Conservation (phyloP, 1,140 invertebrate species). For the Heterodera schachtii region DNA sequence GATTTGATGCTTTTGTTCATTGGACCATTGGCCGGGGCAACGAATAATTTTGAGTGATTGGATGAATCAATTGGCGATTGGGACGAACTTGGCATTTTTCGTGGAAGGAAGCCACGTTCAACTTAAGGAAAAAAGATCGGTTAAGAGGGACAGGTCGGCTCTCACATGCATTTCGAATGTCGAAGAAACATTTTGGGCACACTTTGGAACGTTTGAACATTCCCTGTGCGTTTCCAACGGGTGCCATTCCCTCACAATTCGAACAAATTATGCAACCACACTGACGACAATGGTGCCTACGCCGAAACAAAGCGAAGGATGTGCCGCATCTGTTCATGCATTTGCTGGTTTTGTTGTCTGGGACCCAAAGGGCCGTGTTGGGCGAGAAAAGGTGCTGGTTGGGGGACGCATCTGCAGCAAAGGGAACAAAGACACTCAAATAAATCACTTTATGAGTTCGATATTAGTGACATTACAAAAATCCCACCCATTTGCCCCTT, state of each 20-base stretch:
- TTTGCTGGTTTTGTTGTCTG: constrained; percentile 55
- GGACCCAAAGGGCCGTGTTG: constrained; percentile 42
- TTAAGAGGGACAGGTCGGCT: not conserved
- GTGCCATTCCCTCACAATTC: constrained; percentile 48
- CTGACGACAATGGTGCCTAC: constrained; percentile 52
- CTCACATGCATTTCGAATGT: constrained; percentile 45
- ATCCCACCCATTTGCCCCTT: too few species aligned
- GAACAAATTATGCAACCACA: constrained; percentile 55
- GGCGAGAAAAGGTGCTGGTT: not conserved
- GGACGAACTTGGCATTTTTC: not conserved
- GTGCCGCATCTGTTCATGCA: constrained; percentile 53
- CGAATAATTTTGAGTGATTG: constrained; percentile 35
- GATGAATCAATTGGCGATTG: constrained; percentile 24
- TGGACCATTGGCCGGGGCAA: constrained; percentile 41
- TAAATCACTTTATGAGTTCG: too few species aligned
- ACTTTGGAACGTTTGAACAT: constrained; percentile 43
- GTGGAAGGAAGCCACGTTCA: not conserved
- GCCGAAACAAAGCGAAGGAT: constrained; percentile 42
- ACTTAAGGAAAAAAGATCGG: not conserved
- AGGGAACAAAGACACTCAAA: too few species aligned
- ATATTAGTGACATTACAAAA: too few species aligned
- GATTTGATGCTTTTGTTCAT: constrained; percentile 32
- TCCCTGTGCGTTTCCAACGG: constrained; percentile 36
- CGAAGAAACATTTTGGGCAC: constrained; percentile 50
- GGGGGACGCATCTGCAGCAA: not conserved